Conservation (phyloP, 2,797 vertebrate species). For the Lithobates pipiens region DNA sequence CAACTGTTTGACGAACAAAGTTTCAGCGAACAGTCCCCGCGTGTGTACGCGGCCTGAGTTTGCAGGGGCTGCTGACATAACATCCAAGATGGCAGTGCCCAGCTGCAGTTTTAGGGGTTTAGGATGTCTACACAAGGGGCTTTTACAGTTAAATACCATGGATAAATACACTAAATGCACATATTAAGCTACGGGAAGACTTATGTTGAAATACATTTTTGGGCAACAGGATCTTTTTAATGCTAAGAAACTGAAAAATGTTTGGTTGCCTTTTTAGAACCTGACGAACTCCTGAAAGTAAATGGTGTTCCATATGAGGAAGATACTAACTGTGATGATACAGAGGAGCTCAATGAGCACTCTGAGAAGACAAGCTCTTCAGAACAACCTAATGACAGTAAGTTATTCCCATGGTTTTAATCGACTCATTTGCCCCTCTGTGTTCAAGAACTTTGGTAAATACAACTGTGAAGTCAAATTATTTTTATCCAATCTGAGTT, state of each 20-base stretch:
- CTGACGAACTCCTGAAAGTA: slow-evolving; percentile 19
- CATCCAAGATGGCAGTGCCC: too few species aligned
- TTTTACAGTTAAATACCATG: too few species aligned
- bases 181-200: too few species aligned
- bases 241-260: not conserved
- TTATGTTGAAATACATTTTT: too few species aligned
- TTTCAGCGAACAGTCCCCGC: too few species aligned
- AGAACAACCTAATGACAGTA: slow-evolving; percentile 26
- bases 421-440: not conserved
- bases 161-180: too few species aligned
- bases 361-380: not conserved
- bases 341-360: not conserved
- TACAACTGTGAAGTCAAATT: not conserved
- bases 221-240: not conserved
- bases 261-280: slow-evolving; percentile 37
- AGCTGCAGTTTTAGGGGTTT: too few species aligned
- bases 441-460: not conserved
- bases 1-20: too few species aligned
- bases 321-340: not conserved
- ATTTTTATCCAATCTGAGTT: not conserved
- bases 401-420: not conserved
- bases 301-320: not conserved
- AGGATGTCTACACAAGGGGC: too few species aligned
- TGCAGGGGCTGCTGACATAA: too few species aligned
- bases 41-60: too few species aligned